A percentile compares a stretch with the other conserved stretches of the same genome.
Evolutionary conservation across 2,113 vertebrate species (phyloP).

Genomic region (Callithrix jacchus): DNA sequence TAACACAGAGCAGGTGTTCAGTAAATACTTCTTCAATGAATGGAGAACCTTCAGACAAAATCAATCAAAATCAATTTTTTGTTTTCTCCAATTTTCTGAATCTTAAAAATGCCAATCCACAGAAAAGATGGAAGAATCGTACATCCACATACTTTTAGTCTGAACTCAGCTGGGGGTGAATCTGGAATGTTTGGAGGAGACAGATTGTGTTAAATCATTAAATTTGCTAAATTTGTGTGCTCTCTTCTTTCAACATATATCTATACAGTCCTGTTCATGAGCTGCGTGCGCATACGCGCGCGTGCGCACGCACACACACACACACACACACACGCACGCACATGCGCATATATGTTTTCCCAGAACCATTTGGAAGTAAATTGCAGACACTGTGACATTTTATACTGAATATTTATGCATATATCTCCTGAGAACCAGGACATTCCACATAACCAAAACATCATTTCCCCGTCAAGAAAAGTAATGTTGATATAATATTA

Average conservation of each 20-base stretch:
- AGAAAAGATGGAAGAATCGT: neutral
- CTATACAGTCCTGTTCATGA: neutral
- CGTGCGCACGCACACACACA: neutral
- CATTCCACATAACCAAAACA: neutral
- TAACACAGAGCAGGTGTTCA: neutral
- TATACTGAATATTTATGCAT: neutral
- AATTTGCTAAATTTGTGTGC: neutral
- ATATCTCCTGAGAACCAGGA: neutral
- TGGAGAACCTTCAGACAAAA: neutral
- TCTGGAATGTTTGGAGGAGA: neutral
- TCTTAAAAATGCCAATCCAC: neutral
- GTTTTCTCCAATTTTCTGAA: neutral
- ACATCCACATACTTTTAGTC: neutral
- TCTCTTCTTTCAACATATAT: neutral
- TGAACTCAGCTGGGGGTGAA: neutral
- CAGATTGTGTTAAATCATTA: neutral
- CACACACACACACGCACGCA: neutral
- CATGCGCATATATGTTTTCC: neutral
- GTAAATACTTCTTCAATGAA: neutral
- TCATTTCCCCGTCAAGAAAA: conserved; percentile 5
- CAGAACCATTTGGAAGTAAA: conserved; percentile 14
- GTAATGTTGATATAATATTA: neutral
- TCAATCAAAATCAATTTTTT: neutral
- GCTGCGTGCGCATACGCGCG: accelerated
- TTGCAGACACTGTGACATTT: neutral